Evolutionary conservation across 2,797 vertebrate genomes (phyloP), one percentile per base, ranked within the genome.

Genomic region (Huso huso): DNA sequence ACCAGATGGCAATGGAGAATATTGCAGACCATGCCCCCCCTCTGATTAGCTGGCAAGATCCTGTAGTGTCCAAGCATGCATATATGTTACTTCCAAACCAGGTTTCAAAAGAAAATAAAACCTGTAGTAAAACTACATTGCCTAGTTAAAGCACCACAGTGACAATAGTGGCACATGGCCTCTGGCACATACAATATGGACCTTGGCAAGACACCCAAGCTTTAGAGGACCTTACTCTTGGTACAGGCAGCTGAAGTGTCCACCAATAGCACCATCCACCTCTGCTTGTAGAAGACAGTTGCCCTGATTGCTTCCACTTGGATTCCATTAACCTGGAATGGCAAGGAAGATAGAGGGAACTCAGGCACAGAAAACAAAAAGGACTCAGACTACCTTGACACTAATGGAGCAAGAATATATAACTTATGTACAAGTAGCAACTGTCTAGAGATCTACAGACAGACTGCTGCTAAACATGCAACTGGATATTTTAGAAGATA

Each of bases 161-260:
- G 55, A 15, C 23, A 1, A 1, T n/a, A 15, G 12, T 58, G n/a
- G 1, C 12, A 5, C 55, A 58, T 58, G 55, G 1, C 11, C 15
- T 11, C 55, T 13, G 5, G 13, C 10, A 12, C 15, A 23, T 1
- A 15, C 6, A 1, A 15, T 58, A 15, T 15, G 10, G 10, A 7
- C 7, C 12, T 15, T 15, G 3, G 13, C 7, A 11, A 10, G 37
- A 7, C 10, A 1, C 13, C 60, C n/a, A 61, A 10, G 1, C 23
- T 13, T 61, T 2, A 62, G 61, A 9, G 11, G 6, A 5, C 13
- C 86, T 79, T 70, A 89, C 90, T 49, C 64, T 77, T 67, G 2
- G 90, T 86, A 61, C 90, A 93, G 11, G 88, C 82, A 53, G 84
- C 81, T 1, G 88, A 81, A 0, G 90, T 77, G 67, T 93, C 90